Evolutionary conservation across 2,113 vertebrate species (phyloP), one percentile per base, ranked within the genome.

Genomic region (Nothoprocta perdicaria): DNA sequence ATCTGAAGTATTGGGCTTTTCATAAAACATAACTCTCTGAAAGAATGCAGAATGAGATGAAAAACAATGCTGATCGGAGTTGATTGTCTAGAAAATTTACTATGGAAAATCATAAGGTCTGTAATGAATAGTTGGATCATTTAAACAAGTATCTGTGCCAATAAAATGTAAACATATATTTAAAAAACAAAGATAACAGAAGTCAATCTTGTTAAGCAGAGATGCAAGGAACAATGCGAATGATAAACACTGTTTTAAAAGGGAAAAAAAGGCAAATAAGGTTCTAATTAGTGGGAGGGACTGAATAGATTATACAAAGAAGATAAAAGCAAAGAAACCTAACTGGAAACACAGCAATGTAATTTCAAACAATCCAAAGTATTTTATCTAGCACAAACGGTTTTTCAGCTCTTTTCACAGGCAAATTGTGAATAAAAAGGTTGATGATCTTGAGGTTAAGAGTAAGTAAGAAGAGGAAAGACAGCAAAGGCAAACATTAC

Each of bases 51-150:
- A 94, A 61, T 6, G 84, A 82, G 90, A 85, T 81, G 80, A 83
- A 55, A 90, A 93, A 91, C 78, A 86, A 94, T 24, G 89, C 80
- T 90, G 92, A 92, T 92, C 80, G 41, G 80, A 86, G 88, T 90
- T 94, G 94, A 95, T 97, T 95, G 95, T 90, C 95, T 95, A 79
- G 90, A 94, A 97, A 97, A 96, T 97, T 96, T 95, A 95, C 95
- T 92, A 78, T 41, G 95, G 96, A 96, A 96, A 95, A 93, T 93
- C 91, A 86, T 22, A 85, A 91, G 92, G 88, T 86, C 94, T 90
- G 87, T 93, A 94, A 96, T 94, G 94, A 96, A 95, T 95, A 91
- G 88, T 67, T 94, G 96, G 95, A 96, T 61, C 2, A 1, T 61
- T 90, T 61, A 17, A 86, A 78, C 38, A 33, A 74, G 41, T 0